These are phyloP conservation scores for Dasyurus viverrinus DNA, from an alignment of 2,113 vertebrate genomes.

Conservation along the genomic window DNA sequence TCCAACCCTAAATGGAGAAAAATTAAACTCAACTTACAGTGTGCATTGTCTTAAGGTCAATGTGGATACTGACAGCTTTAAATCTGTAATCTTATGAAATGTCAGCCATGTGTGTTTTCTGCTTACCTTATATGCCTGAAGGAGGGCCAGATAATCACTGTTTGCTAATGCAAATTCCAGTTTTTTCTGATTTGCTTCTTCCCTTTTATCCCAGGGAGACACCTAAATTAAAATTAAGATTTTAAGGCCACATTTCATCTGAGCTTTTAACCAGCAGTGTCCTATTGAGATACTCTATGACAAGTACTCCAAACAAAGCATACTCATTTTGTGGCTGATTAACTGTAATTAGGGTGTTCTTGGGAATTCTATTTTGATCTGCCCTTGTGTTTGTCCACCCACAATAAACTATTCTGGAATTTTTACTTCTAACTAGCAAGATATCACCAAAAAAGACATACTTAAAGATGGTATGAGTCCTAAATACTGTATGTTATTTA, in stretches of 20 bases:
- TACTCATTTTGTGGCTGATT: not conserved
- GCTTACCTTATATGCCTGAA: slow-evolving; percentile 94
- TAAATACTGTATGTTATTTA: not conserved
- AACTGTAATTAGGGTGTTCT: no score
- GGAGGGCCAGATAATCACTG: slow-evolving; percentile 95
- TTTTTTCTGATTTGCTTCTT: slow-evolving; percentile 96
- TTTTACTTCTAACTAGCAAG: slow-evolving; percentile 15
- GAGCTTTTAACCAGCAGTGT: slow-evolving; percentile 27
- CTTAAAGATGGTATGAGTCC: slow-evolving; percentile 25
- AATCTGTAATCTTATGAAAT: not conserved
- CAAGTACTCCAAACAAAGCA: not conserved
- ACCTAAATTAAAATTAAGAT: slow-evolving; percentile 81
- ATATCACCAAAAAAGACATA: not conserved
- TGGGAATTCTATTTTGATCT: not conserved
- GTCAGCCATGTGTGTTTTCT: not conserved
- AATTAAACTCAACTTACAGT: slow-evolving; percentile 43
- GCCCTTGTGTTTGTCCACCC: not conserved
- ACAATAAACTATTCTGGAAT: slow-evolving; percentile 23
- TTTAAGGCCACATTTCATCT: slow-evolving; percentile 41
- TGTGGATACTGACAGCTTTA: not conserved
- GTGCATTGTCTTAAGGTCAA: slow-evolving; percentile 24
- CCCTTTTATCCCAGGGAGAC: slow-evolving; percentile 97
- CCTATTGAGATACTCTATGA: not conserved
- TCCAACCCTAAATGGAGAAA: slow-evolving; percentile 89
- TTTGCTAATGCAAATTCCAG: slow-evolving; percentile 91